phyloP scores from a whole-genome alignment of 2,113 vertebrate genomes.

The Sorex fumeus region DNA sequence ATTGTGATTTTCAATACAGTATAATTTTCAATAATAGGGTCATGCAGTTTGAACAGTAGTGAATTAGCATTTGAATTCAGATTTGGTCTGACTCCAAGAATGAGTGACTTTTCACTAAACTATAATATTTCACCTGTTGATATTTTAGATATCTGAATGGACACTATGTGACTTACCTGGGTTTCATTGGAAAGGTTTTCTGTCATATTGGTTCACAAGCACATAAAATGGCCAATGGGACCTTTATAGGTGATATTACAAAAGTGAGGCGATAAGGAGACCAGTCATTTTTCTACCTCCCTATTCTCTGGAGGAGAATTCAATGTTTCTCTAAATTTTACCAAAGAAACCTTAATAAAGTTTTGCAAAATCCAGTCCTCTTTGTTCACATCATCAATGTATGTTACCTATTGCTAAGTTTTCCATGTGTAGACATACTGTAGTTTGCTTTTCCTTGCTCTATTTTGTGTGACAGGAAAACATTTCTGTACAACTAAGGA shows the following conservation, averaged over 20 bases:
- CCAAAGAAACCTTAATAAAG: neutral
- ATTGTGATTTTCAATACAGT: too few relatives aligned
- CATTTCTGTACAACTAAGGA: conserved; percentile 94
- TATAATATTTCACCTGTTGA: neutral
- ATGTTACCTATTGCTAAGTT: neutral
- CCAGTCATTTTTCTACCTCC: neutral
- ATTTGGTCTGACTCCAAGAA: neutral
- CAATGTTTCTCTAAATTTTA: neutral
- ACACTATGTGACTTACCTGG: neutral
- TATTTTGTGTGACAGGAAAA: conserved; percentile 87
- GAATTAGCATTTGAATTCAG: neutral
- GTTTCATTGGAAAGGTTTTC: neutral
- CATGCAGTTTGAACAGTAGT: neutral
- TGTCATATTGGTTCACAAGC: neutral
- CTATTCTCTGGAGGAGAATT: neutral
- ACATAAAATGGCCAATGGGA: neutral
- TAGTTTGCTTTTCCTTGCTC: conserved; percentile 57
- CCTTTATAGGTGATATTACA: neutral
- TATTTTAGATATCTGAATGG: neutral
- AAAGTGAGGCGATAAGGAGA: neutral
- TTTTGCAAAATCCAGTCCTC: neutral
- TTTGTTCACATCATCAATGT: neutral
- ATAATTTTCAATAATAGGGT: too few relatives aligned
- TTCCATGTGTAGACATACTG: conserved; percentile 15
- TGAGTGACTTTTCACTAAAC: neutral